Conservation (phyloP, 2,888 invertebrate genomes). For the Pycnomerus fuliginosus region DNA sequence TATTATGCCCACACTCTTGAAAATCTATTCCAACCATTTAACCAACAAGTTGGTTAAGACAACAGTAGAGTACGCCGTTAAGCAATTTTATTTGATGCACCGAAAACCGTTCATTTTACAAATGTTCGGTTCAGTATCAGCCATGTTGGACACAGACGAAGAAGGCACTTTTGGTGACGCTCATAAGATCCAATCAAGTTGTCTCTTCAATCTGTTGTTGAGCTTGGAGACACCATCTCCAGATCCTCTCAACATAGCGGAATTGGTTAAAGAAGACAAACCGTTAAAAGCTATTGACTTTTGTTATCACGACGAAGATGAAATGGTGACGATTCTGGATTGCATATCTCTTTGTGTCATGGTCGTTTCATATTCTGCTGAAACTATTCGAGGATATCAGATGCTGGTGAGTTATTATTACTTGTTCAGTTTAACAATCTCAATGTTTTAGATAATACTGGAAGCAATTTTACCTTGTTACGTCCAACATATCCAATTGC, state of each 20-base stretch:
- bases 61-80: slow-evolving; percentile 96
- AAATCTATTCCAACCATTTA: slow-evolving; percentile 97
- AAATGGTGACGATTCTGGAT: slow-evolving; percentile 94
- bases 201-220: slow-evolving; percentile 85
- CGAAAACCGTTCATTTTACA: slow-evolving; percentile 97
- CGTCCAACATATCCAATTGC: slow-evolving; percentile 87
- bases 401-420: slow-evolving; percentile 67
- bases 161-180: slow-evolving; percentile 87
- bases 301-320: slow-evolving; percentile 97
- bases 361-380: slow-evolving; percentile 97
- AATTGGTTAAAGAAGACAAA: slow-evolving; percentile 86
- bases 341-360: slow-evolving; percentile 98
- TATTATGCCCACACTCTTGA: slow-evolving; percentile 95
- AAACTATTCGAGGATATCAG: slow-evolving; percentile 88
- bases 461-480: slow-evolving; percentile 97
- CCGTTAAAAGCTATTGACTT: slow-evolving; percentile 95
- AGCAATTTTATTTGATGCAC: slow-evolving; percentile 97
- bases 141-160: slow-evolving; percentile 90
- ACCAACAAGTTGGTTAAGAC: slow-evolving; percentile 93
- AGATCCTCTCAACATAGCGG: slow-evolving; percentile 91
- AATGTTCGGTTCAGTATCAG: slow-evolving; percentile 98
- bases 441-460: slow-evolving; percentile 73
- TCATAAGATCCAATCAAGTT: slow-evolving; percentile 82
- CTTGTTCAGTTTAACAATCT: neutral
- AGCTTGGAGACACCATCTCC: slow-evolving; percentile 93